Percentiles rank a stretch among this genome's conserved stretches.
Conservation (phyloP, 2,113 vertebrate species). For the Ramphastos sulfuratus region DNA sequence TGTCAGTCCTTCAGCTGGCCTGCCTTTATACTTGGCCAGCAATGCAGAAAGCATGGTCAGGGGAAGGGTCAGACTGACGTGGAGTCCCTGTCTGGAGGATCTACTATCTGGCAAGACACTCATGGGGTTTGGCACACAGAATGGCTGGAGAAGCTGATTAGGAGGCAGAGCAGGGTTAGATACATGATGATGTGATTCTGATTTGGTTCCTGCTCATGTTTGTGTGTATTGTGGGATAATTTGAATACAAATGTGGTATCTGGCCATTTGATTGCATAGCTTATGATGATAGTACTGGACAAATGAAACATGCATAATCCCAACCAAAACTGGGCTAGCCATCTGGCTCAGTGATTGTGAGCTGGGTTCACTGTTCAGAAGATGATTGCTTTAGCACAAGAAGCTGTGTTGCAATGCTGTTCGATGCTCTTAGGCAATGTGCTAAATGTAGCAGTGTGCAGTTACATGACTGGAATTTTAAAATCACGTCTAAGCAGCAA, state of each 20-base stretch:
- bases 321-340: background rate
- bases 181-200: background rate
- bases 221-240: background rate
- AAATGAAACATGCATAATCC: background rate
- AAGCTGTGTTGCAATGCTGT: background rate
- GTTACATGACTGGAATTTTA: background rate
- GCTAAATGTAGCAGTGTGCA: background rate
- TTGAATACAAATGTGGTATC: background rate
- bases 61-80: background rate
- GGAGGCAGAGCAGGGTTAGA: background rate
- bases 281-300: background rate
- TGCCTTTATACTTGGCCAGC: background rate
- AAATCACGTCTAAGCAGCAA: background rate
- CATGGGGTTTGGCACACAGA: rapidly evolving
- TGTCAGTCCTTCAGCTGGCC: background rate
- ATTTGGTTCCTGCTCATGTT: background rate
- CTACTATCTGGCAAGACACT: background rate
- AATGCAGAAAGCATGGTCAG: background rate
- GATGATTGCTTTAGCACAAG: background rate
- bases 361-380: background rate
- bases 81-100: background rate
- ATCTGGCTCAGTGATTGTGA: background rate
- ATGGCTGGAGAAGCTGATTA: background rate
- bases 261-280: background rate
- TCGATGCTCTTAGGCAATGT: background rate